Evolutionary conservation across 2,797 vertebrate species (phyloP).

Genomic region (Pagetopsis macropterus): DNA sequence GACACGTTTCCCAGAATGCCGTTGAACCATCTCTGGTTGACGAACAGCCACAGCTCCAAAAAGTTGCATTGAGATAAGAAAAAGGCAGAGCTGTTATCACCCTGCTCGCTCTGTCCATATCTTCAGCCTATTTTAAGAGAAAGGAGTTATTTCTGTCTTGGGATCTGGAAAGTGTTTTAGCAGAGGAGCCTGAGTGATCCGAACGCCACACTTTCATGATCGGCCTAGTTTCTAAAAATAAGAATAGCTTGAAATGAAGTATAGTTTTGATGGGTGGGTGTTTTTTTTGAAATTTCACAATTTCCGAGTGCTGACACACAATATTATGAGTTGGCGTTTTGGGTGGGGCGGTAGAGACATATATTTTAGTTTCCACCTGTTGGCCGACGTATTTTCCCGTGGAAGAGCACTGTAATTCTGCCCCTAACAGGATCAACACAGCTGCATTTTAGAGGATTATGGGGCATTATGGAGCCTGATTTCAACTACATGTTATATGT

Average conservation of each 20-base stretch:
- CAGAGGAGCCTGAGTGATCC: slow-evolving; percentile 50
- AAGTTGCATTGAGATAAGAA: neutral
- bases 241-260: slow-evolving; percentile 32
- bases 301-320: slow-evolving; percentile 59
- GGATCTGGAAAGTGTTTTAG: slow-evolving; percentile 49
- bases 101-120: slow-evolving; percentile 28
- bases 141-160: slow-evolving; percentile 62
- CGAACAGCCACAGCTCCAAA: slow-evolving; percentile 16
- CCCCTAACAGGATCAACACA: slow-evolving; percentile 46
- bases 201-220: slow-evolving; percentile 44
- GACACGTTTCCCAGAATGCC: slow-evolving; percentile 46
- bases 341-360: slow-evolving; percentile 63
- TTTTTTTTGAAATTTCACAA: slow-evolving; percentile 59
- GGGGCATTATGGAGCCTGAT: slow-evolving; percentile 38
- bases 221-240: slow-evolving; percentile 68
- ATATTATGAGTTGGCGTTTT: slow-evolving; percentile 52
- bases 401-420: slow-evolving; percentile 57
- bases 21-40: slow-evolving; percentile 26
- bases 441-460: slow-evolving; percentile 57
- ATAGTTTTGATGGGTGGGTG: slow-evolving; percentile 25
- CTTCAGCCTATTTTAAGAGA: slow-evolving; percentile 62
- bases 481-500: slow-evolving; percentile 35
- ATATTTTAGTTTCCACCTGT: slow-evolving; percentile 76
- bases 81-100: slow-evolving; percentile 43
- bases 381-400: slow-evolving; percentile 39